Evolutionary conservation across 1,140 invertebrate species (phyloP).

Genomic region (Samia ricini): DNA sequence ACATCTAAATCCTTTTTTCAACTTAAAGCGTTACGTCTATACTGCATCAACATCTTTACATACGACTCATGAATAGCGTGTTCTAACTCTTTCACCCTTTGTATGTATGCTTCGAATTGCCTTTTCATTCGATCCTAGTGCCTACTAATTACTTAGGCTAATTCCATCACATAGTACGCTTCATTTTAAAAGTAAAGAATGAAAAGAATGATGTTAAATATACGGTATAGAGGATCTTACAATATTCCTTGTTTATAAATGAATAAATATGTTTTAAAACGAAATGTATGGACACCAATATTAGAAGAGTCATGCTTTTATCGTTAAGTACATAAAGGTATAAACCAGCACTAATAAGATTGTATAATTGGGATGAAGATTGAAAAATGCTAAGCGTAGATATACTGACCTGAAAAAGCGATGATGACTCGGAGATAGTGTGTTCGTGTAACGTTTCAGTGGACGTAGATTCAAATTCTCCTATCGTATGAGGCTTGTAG

Average conservation of each 20-base stretch:
- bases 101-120: background rate
- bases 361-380: too few species aligned
- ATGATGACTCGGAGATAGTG: too few species aligned
- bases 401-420: too few species aligned
- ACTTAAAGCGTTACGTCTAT: background rate
- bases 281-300: too few species aligned
- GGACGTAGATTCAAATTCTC: too few species aligned
- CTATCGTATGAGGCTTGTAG: too few species aligned
- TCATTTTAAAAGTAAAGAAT: background rate
- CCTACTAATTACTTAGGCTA: slow-evolving; percentile 1
- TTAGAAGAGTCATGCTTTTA: too few species aligned
- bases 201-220: background rate
- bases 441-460: too few species aligned
- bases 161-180: background rate
- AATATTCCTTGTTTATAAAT: background rate
- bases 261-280: too few species aligned
- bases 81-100: background rate
- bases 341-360: too few species aligned
- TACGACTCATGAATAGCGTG: background rate
- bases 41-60: background rate
- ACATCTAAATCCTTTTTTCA: background rate
- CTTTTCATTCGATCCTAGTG: background rate
- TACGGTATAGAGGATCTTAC: background rate
- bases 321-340: too few species aligned
- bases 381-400: too few species aligned